Evolutionary conservation across 2,113 vertebrate species (phyloP).

Genomic region (Echinops telfairi): DNA sequence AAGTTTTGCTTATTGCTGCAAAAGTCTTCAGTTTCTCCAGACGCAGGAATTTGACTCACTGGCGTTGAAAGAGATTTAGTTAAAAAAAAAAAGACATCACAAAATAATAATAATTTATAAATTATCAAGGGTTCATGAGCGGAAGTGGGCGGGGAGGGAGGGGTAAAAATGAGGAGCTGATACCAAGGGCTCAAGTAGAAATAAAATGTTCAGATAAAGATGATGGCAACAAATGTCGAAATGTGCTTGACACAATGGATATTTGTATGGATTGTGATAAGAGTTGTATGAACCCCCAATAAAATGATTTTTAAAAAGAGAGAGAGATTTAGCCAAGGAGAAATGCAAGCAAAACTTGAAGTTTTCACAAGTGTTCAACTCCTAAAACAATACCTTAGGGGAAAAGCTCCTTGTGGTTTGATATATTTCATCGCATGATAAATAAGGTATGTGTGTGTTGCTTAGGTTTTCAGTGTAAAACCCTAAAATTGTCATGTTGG

Average conservation of each 20-base stretch:
- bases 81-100: background rate
- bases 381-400: conserved; percentile 22
- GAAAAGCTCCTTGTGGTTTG: conserved; percentile 12
- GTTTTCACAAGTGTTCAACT: background rate
- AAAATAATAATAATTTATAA: too few species aligned
- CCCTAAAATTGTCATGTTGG: conserved; percentile 33
- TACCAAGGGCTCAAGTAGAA: too few species aligned
- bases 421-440: background rate
- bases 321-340: conserved; percentile 39
- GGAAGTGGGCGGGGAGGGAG: too few species aligned
- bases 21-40: conserved; percentile 58
- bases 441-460: background rate
- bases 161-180: too few species aligned
- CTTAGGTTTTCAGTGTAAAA: background rate
- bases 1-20: background rate
- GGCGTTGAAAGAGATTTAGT: conserved; percentile 15
- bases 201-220: too few species aligned
- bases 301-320: background rate
- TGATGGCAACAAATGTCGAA: too few species aligned
- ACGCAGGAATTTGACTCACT: background rate
- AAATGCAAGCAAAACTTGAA: conserved; percentile 48
- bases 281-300: too few species aligned
- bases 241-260: too few species aligned
- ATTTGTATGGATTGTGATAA: too few species aligned
- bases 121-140: too few species aligned